Conservation (phyloP, 1,140 invertebrate species). For the Heterodera carotae region DNA sequence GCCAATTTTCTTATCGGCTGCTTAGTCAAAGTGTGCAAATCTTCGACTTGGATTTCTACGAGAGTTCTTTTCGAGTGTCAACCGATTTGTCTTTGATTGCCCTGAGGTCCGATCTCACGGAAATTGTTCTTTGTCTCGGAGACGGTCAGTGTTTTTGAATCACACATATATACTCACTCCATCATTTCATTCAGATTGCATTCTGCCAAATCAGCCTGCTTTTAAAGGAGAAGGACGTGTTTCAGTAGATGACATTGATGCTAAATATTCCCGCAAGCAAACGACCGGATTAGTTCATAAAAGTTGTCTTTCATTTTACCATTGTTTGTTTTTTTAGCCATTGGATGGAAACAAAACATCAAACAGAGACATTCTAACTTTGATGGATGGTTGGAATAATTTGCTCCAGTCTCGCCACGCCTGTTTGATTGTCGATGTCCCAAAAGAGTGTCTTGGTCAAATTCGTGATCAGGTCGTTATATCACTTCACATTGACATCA, state of each 20-base stretch:
- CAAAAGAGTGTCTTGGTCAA: slow-evolving; percentile 23
- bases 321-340: slow-evolving; percentile 26
- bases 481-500: slow-evolving; percentile 33
- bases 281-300: slow-evolving; percentile 27
- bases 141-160: slow-evolving; percentile 12
- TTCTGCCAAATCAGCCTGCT: slow-evolving; percentile 44
- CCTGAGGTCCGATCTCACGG: slow-evolving; percentile 21
- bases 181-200: slow-evolving; percentile 41
- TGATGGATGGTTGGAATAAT: slow-evolving; percentile 38
- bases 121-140: slow-evolving; percentile 37
- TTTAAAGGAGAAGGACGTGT: slow-evolving; percentile 39
- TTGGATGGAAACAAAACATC: background rate
- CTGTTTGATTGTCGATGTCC: slow-evolving; percentile 44
- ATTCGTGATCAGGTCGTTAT: slow-evolving; percentile 35
- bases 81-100: slow-evolving; percentile 39
- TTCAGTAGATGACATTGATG: slow-evolving; percentile 39
- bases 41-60: slow-evolving; percentile 28
- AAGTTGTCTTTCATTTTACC: background rate
- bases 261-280: slow-evolving; percentile 37
- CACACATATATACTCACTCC: background rate
- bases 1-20: slow-evolving; percentile 29
- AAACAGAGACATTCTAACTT: slow-evolving; percentile 31
- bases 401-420: slow-evolving; percentile 26
- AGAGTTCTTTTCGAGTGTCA: slow-evolving; percentile 36
- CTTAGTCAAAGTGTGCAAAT: slow-evolving; percentile 33